phyloP scores from a whole-genome alignment of 2,113 vertebrate genomes.

The Lichenostomus cassidix region DNA sequence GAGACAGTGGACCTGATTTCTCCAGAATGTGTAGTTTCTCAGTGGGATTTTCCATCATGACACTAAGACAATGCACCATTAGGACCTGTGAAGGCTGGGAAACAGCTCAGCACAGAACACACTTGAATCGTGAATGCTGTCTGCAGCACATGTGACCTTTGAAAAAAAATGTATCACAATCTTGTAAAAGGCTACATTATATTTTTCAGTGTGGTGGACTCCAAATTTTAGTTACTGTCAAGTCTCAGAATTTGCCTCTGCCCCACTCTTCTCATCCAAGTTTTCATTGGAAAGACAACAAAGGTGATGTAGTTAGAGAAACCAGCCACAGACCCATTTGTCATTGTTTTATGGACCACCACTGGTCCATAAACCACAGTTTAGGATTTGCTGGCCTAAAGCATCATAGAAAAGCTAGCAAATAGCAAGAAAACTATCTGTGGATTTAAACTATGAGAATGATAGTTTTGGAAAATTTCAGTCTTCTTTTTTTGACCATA shows the following conservation, averaged over 20 bases:
- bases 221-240: neutral
- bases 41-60: neutral
- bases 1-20: neutral
- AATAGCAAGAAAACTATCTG: constrained; percentile 15
- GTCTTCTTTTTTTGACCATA: neutral
- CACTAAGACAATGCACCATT: neutral
- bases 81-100: neutral
- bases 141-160: neutral
- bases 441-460: constrained; percentile 24
- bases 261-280: neutral
- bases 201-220: neutral
- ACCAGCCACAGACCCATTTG: constrained; percentile 16
- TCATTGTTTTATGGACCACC: constrained; percentile 28
- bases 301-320: constrained; percentile 18
- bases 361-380: constrained; percentile 15
- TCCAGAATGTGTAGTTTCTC: neutral
- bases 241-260: neutral
- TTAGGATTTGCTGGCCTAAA: constrained; percentile 6
- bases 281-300: constrained; percentile 40
- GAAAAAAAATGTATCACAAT: neutral
- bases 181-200: neutral
- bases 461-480: constrained; percentile 14
- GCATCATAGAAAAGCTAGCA: neutral
- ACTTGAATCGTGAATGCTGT: neutral
- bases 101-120: neutral